Evolutionary conservation across 2,113 vertebrate genomes (phyloP).

Genomic region (Myiozetetes cayanensis): DNA sequence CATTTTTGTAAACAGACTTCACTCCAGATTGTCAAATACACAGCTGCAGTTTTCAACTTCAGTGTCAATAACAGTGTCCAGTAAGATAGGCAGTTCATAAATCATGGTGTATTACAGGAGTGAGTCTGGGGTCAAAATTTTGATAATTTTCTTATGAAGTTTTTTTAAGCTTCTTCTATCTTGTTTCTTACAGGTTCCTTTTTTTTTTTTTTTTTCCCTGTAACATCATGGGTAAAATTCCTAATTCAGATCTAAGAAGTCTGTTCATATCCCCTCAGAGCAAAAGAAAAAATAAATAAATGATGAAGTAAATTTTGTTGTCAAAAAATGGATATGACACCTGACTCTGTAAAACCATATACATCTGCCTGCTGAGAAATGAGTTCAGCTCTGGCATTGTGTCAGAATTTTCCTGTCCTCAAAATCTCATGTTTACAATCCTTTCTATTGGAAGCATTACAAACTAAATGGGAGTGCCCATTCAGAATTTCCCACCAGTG

Average conservation of each 20-base stretch:
- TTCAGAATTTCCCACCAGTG: neutral
- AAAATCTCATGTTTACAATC: neutral
- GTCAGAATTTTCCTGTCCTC: neutral
- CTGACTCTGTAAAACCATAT: neutral
- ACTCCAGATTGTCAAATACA: neutral
- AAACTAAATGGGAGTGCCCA: neutral
- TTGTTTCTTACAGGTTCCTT: fast-evolving
- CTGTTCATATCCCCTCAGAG: neutral
- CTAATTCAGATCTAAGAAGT: neutral
- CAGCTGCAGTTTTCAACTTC: neutral
- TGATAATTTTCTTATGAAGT: neutral
- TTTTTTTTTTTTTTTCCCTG: neutral
- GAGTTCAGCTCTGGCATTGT: neutral
- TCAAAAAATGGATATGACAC: neutral
- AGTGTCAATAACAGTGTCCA: neutral
- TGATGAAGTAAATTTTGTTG: neutral
- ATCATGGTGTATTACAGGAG: neutral
- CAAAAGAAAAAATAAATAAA: constrained; percentile 8
- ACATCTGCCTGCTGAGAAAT: neutral
- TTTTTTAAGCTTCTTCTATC: neutral
- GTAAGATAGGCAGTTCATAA: neutral
- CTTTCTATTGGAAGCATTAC: neutral
- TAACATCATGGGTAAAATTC: neutral
- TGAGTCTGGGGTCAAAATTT: neutral
- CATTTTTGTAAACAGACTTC: neutral